phyloP scores from a whole-genome alignment of 2,797 vertebrate species.

The Lophotriccus pileatus region DNA sequence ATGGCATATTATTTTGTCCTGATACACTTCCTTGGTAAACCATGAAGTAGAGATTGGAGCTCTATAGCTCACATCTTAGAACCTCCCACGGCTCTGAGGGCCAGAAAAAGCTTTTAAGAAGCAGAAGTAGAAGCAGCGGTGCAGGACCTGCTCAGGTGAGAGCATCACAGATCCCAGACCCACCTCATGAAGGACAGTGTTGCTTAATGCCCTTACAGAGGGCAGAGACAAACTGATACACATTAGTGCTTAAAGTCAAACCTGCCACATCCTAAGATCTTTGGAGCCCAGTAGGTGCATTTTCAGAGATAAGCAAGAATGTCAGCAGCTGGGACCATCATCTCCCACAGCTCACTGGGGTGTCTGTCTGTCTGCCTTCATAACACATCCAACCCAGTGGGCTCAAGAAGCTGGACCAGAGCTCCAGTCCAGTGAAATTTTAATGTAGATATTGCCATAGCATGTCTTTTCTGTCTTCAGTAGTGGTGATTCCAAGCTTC shows the following conservation, averaged over 20 bases:
- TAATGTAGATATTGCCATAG: background rate
- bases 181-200: fast-evolving
- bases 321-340: background rate
- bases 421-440: background rate
- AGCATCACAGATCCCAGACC: background rate
- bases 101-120: background rate
- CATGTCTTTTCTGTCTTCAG: background rate
- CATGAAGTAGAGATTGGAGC: background rate
- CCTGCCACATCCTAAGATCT: background rate
- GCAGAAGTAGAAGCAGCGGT: background rate
- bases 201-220: background rate
- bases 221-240: background rate
- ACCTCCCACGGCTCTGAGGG: background rate
- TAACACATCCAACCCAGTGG: background rate
- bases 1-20: background rate
- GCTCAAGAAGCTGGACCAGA: background rate
- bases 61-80: background rate
- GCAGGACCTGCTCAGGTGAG: background rate
- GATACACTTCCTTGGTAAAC: background rate
- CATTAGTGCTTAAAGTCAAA: background rate
- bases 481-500: constrained; percentile 26
- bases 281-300: background rate
- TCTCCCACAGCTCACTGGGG: fast-evolving
- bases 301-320: background rate
- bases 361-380: background rate